phyloP scores from a whole-genome alignment of 1,140 invertebrate species.

The Diabrotica undecimpunctata region DNA sequence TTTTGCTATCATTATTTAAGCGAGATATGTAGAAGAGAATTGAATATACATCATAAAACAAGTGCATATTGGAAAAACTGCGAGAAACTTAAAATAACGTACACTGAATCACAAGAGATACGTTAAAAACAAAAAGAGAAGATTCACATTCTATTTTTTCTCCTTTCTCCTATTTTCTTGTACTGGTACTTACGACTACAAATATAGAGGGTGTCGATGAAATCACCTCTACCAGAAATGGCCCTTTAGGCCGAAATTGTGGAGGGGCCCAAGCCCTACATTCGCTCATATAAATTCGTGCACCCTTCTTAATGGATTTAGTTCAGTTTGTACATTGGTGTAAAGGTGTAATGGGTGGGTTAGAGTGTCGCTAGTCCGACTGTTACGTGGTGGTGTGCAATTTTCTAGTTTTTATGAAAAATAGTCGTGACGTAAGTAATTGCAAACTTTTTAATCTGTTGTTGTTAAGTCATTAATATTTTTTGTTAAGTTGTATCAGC shows the following conservation, averaged over 20 bases:
- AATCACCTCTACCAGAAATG: background rate
- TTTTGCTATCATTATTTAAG: too few relatives aligned
- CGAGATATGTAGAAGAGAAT: too few relatives aligned
- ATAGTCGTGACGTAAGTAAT: background rate
- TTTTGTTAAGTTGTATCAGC: too few relatives aligned
- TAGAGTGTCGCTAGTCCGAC: background rate
- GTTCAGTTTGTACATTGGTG: conserved; percentile 15
- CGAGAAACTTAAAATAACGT: too few relatives aligned
- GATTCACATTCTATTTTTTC: too few relatives aligned
- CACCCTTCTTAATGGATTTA: conserved; percentile 19
- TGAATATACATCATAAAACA: too few relatives aligned
- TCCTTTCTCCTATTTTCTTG: too few relatives aligned
- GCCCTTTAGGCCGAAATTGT: background rate
- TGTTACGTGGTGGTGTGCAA: background rate
- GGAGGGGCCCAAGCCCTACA: conserved; percentile 17
- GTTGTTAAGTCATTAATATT: background rate
- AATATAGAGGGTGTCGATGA: too few relatives aligned
- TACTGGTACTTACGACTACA: too few relatives aligned
- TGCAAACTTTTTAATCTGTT: background rate
- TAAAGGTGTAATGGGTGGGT: conserved; percentile 2
- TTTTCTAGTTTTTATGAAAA: background rate
- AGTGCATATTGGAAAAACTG: too few relatives aligned
- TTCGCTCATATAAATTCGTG: conserved; percentile 23
- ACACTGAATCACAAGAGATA: too few relatives aligned
- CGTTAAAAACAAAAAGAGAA: too few relatives aligned